phyloP scores from a whole-genome alignment of 2,113 vertebrate genomes.

The Hystrix brachyura region DNA sequence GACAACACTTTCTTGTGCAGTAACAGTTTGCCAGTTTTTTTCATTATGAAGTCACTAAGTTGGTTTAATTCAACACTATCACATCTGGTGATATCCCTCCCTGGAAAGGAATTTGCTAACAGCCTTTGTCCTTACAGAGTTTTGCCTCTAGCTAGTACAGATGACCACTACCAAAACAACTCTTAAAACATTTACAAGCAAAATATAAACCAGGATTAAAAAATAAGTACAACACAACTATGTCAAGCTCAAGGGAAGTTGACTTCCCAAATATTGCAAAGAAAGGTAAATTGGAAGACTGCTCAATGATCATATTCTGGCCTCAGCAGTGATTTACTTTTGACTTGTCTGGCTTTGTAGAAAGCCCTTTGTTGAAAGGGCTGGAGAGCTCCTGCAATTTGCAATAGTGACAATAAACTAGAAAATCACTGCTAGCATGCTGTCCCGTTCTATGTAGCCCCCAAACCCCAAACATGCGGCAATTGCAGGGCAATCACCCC shows the following conservation, averaged over 20 bases:
- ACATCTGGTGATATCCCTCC: slow-evolving; percentile 7
- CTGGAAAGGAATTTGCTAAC: neutral
- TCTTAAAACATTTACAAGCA: slow-evolving; percentile 28
- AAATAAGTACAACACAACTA: neutral
- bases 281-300: neutral
- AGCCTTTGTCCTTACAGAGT: neutral
- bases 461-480: slow-evolving; percentile 44
- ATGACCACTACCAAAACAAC: neutral
- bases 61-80: slow-evolving; percentile 6
- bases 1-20: slow-evolving; percentile 12
- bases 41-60: slow-evolving; percentile 28
- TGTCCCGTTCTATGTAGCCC: neutral
- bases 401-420: neutral
- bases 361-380: neutral
- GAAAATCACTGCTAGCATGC: slow-evolving; percentile 20
- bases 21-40: neutral
- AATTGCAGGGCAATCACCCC: neutral
- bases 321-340: slow-evolving; percentile 60
- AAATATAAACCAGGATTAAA: slow-evolving; percentile 38
- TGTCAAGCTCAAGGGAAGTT: slow-evolving; percentile 1
- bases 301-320: neutral
- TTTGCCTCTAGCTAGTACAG: neutral
- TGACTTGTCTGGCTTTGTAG: neutral
- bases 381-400: neutral
- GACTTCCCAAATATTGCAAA: slow-evolving; percentile 51